phyloP scores from a whole-genome alignment of 1,140 invertebrate genomes.

The Lucilia cuprina region DNA sequence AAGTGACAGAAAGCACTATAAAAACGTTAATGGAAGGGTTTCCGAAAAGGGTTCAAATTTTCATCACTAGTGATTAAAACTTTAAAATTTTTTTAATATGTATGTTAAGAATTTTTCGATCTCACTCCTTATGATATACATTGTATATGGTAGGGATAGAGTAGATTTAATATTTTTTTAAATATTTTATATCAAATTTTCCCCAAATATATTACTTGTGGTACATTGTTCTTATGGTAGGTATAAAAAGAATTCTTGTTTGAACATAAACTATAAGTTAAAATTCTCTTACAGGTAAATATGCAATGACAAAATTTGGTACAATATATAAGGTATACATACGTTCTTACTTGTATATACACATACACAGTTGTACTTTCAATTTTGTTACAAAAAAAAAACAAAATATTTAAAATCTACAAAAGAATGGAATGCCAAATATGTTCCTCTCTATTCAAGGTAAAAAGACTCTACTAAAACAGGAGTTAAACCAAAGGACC shows the following conservation, averaged over 20 bases:
- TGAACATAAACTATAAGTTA: neutral
- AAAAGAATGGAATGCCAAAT: constrained; percentile 28
- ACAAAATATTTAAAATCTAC: constrained; percentile 31
- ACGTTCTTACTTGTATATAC: neutral
- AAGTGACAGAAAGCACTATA: too few species aligned
- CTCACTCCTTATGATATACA: too few species aligned
- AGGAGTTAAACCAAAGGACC: neutral
- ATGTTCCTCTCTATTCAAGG: neutral
- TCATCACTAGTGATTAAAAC: too few species aligned
- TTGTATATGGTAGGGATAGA: too few species aligned
- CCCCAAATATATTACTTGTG: too few species aligned
- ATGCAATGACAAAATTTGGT: constrained; percentile 27
- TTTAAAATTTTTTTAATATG: too few species aligned
- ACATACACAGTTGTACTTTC: neutral
- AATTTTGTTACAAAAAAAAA: neutral
- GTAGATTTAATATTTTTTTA: too few species aligned
- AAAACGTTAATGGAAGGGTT: too few species aligned
- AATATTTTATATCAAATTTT: too few species aligned
- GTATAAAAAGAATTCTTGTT: neutral
- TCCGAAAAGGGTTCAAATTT: too few species aligned
- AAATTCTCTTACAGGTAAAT: constrained; percentile 7
- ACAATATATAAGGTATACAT: neutral
- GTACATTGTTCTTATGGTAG: too few species aligned
- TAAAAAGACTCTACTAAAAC: constrained; percentile 13
- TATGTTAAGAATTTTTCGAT: too few species aligned